These are phyloP conservation scores for Campoplex nolae DNA, from an alignment of 2,888 invertebrate genomes.

Conservation along the genomic window DNA sequence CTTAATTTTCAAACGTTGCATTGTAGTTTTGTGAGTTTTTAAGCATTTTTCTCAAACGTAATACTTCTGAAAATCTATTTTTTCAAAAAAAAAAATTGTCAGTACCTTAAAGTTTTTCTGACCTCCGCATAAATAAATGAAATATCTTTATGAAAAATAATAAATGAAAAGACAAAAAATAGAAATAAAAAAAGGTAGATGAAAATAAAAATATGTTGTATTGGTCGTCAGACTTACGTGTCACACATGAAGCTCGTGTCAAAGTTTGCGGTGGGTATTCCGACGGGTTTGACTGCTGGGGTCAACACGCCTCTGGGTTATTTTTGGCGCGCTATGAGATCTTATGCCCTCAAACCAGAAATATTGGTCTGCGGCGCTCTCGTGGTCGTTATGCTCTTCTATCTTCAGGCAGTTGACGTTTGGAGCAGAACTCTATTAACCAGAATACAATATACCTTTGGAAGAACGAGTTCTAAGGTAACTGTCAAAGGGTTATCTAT, in stretches of 20 bases:
- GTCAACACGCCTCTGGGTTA: constrained; percentile 91
- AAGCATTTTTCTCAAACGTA: neutral
- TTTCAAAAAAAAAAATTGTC: too few relatives aligned
- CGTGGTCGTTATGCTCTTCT: constrained; percentile 90
- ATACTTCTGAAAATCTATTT: too few relatives aligned
- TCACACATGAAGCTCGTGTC: constrained; percentile 95
- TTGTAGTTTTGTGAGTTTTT: neutral
- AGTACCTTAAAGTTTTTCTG: neutral
- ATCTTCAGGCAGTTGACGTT: constrained; percentile 93
- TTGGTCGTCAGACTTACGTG: constrained; percentile 87
- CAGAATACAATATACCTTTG: constrained; percentile 89
- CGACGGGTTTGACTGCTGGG: constrained; percentile 79
- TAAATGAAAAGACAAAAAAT: too few relatives aligned
- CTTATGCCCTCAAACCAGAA: constrained; percentile 93
- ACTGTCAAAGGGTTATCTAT: neutral
- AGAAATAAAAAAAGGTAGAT: neutral
- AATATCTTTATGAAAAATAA: too few relatives aligned
- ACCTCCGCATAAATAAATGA: neutral
- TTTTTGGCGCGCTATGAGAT: constrained; percentile 92
- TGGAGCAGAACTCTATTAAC: constrained; percentile 92
- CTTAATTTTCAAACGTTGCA: neutral
- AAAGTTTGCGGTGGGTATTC: constrained; percentile 91
- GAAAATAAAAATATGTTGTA: neutral
- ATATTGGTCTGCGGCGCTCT: constrained; percentile 90
- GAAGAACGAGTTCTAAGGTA: constrained; percentile 86